Base-by-base conservation (phyloP, 1,140 invertebrate species). In the Tachypleus tridentatus region DNA sequence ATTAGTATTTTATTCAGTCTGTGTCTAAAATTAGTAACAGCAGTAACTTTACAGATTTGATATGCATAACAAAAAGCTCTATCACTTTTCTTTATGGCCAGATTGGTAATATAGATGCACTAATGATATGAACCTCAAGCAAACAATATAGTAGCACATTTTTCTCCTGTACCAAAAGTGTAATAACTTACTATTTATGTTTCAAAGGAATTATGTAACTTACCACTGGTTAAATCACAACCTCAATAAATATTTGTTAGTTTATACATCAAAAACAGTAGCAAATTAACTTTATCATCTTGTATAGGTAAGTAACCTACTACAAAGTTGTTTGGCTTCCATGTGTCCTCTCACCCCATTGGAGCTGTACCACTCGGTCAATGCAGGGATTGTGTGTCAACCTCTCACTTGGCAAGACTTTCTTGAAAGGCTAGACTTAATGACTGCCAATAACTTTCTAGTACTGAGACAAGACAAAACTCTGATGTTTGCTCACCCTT, bases 401-500 rank as follows among this genome's bases (percentile, higher is more conserved):
- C 69, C 70, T 51, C 75, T 92, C 67, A 84, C 88, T n/a, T 93
- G 91, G 87, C 86, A 89, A 60, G 90, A 93, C 69, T 93, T 96
- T 73, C 81, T 93, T 62, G 85, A 89, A 73, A 82, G 88, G 73
- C 89, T 93, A 71, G 89, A 84, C 79, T 81, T 85, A 64, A 82
- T 93, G 8, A 68, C 51, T 5, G 11, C 61, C 5, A 84, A 86
- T 61, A 89, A 88, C 60, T 91, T 96, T 72, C 80, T 97, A 3
- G 87, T 93, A 62, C 90, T 91, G 74, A 81, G 93, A 57, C 80
- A 88, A 63, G 93, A 97, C 76, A 88, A 90, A 73, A 94, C 91
- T 0, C 93, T 91, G 77, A 95, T 96, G 91, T 94, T 96, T 75
- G 95, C 96, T 76, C 93, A 97, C 76, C 92, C 93, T 1, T 91